Evolutionary conservation across 35 echinoderm and acorn worm genomes (phyloP).

Genomic region (Anneissia japonica): DNA sequence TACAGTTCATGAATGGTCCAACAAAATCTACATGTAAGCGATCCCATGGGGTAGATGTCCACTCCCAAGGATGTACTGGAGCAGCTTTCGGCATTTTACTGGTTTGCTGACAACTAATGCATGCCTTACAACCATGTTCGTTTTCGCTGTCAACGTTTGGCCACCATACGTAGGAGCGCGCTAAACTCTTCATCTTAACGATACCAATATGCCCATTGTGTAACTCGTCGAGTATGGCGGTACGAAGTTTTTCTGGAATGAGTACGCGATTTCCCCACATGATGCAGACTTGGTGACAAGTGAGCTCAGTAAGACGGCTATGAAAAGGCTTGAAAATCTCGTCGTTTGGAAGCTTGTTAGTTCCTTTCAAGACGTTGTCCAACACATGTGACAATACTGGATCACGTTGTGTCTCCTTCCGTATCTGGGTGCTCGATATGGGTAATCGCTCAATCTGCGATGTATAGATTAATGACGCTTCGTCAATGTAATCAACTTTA

Average conservation of each 20-base stretch:
- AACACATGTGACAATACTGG: neutral
- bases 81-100: slow-evolving; percentile 1
- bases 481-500: neutral
- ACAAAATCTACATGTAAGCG: slow-evolving; percentile 30
- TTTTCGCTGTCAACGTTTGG: slow-evolving; percentile 13
- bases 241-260: neutral
- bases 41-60: neutral
- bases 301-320: neutral
- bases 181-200: slow-evolving; percentile 24
- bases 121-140: neutral
- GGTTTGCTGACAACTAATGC: slow-evolving; percentile 4
- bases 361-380: neutral
- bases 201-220: slow-evolving; percentile 20
- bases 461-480: slow-evolving; percentile 12
- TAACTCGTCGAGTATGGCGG: slow-evolving; percentile 1
- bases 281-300: neutral
- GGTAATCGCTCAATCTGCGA: slow-evolving; percentile 20
- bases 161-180: slow-evolving; percentile 25
- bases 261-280: neutral
- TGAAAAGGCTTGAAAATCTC: neutral
- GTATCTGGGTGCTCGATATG: neutral
- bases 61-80: slow-evolving; percentile 27
- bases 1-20: slow-evolving; percentile 6
- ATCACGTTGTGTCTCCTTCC: slow-evolving; percentile 16
- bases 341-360: neutral